Percentiles rank a stretch among this genome's conserved stretches.
Evolutionary conservation across 1,140 invertebrate species (phyloP).

Genomic region (Dryas iulia): DNA sequence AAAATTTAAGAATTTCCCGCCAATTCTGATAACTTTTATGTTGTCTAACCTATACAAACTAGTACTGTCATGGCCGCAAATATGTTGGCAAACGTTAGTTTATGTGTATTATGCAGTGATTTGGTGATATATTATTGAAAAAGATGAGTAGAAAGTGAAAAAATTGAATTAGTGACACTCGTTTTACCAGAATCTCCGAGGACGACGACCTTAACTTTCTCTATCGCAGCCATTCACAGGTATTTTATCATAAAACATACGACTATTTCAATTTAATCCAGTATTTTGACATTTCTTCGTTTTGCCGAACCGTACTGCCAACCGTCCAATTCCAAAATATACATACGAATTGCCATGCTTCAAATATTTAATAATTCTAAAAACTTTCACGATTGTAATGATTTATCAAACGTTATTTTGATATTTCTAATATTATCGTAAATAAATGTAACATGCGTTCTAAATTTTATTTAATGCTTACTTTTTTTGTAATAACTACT

Average conservation of each 20-base stretch:
- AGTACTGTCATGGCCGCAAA: conserved; percentile 52
- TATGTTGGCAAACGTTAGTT: conserved; percentile 57
- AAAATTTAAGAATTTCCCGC: conserved; percentile 39
- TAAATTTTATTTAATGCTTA: background rate
- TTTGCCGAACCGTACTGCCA: conserved; percentile 23
- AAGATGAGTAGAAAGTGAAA: conserved; percentile 36
- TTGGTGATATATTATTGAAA: conserved; percentile 17
- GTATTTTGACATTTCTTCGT: conserved; percentile 50
- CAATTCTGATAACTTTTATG: conserved; percentile 32
- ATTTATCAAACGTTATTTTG: background rate
- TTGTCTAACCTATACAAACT: conserved; percentile 47
- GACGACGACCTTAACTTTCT: conserved; percentile 94
- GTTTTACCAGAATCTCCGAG: conserved; percentile 94
- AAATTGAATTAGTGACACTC: conserved; percentile 32
- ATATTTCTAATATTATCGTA: background rate
- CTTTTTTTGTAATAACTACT: background rate
- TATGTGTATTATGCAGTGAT: conserved; percentile 25
- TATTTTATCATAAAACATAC: conserved; percentile 42
- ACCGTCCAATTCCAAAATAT: conserved; percentile 14
- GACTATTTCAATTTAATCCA: conserved; percentile 32
- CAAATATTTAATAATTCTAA: background rate
- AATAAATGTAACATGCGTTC: background rate
- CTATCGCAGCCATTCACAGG: conserved; percentile 86
- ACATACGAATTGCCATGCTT: background rate
- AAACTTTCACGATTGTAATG: background rate